Evolutionary conservation across 1,140 invertebrate genomes (phyloP), one percentile per base, ranked within the genome.

Genomic region (Orchesella cincta): DNA sequence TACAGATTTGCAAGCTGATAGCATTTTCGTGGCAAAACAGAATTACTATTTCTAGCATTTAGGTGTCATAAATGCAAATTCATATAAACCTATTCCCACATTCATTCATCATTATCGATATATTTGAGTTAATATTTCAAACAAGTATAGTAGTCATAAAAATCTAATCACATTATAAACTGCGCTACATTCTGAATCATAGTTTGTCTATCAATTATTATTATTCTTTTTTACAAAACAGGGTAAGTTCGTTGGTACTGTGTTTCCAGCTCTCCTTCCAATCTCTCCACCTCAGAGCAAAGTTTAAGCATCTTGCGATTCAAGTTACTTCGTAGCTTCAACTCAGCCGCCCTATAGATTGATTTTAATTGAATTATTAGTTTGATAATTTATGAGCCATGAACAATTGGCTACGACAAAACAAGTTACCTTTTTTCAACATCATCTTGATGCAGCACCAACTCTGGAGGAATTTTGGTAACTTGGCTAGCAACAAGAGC

Each of bases 191-290:
- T n/a, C n/a, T n/a, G n/a, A n/a, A n/a, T n/a, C n/a, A n/a, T n/a
- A n/a, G n/a, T n/a, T n/a, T n/a, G n/a, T n/a, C n/a, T 46, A 46
- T 46, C 20, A 20, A 46, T 46, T 46, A 46, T 12, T 46, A 46
- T 20, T 46, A 46, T 46, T 46, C 20, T 12, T 46, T 46, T 75
- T 78, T 78, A 80, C 20, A 80, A 70, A 26, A 78, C 46, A 28
- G 81, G 78, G 54, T 74, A 82, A 31, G 78, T 80, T 67, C 73
- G 73, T 29, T 75, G 52, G 52, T 80, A 82, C 33, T 76, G 77
- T 46, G 76, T 29, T 62, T 78, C 81, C 62, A 82, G 33, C 35
- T 82, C 81, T 16, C 31, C 76, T 62, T 82, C 81, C 35, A 82
- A 33, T 5, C 72, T 26, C 29, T 77, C 67, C 23, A 82, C 57